Conservation (phyloP, 2,888 invertebrate species). For the Branchipolynoe longqiensis region DNA sequence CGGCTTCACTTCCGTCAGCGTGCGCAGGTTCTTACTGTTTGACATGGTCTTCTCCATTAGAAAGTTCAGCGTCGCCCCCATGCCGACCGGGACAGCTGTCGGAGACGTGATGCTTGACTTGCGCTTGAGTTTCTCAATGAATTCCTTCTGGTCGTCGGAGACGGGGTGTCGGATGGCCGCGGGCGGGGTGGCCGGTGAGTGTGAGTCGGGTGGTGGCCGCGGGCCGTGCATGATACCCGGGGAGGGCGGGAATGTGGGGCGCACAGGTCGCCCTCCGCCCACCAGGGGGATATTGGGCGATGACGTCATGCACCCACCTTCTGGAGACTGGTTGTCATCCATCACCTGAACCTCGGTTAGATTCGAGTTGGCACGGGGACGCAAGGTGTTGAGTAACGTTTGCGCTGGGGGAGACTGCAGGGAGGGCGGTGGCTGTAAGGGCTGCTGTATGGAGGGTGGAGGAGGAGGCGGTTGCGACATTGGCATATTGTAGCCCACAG, state of each 20-base stretch:
- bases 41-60: not conserved
- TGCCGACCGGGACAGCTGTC: not conserved
- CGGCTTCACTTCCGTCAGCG: constrained; percentile 6
- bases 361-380: constrained; percentile 19
- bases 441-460: not conserved
- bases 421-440: not conserved
- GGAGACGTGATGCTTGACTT: constrained; percentile 42
- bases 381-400: constrained; percentile 11
- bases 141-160: constrained; percentile 42
- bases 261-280: not conserved
- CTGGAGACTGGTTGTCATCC: constrained; percentile 10
- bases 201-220: constrained; percentile 10
- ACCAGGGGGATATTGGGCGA: constrained; percentile 24
- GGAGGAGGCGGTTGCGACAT: constrained; percentile 10
- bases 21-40: constrained; percentile 1
- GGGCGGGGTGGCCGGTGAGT: not conserved
- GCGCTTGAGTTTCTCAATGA: constrained; percentile 47
- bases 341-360: constrained; percentile 29
- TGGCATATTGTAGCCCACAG: not conserved
- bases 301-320: not conserved
- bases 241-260: constrained; percentile 34
- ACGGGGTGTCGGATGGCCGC: not conserved
- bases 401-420: constrained; percentile 1
- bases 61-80: not conserved
- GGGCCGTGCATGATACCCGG: not conserved